Evolutionary conservation across 2,113 vertebrate genomes (phyloP), one percentile per base, ranked within the genome.

Genomic region (Tachuris rubrigastra): DNA sequence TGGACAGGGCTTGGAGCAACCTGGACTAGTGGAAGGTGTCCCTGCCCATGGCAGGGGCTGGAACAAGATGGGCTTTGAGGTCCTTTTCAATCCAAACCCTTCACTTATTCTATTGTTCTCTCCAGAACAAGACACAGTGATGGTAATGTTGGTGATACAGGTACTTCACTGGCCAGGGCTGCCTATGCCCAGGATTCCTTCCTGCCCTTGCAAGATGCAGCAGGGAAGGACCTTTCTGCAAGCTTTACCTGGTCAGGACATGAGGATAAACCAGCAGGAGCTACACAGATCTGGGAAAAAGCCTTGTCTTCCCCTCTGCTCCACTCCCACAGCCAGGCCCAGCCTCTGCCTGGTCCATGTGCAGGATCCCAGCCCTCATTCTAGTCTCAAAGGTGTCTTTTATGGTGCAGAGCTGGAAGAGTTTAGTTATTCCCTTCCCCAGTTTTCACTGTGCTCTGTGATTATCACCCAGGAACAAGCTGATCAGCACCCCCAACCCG

Each of bases 391-490:
- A 93, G 92, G 87, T 90, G 90, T 65, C 63, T 55, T 95, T 82
- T 55, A 50, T 50, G 87, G 91, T 8, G 13, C 63, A 28, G 87
- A 66, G 63, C 89, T 73, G 75, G 49, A 16, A 69, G 63, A 77
- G 72, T 41, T 91, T 78, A 71, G 55, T 31, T 13, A 56, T 83
- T 59, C 59, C 58, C 59, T 27, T 95, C 68, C 85, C 87, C 33
- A 9, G 58, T 5, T 58, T 30, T 39, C 84, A 2, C 3, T 17
- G 74, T 5, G 4, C 85, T 3, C 75, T 59, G 76, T 94, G 83
- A 86, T 96, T 86, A 80, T 49, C 75, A 52, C 67, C 92, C 78
- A 59, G 49, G 92, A 91, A 88, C 28, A 53, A 39, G 49, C 69
- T 39, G 93, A 56, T 62, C 85, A 79, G 94, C 69, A 4, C 90